A percentile compares a stretch with the other conserved stretches of the same genome.
phyloP scores from a whole-genome alignment of 2,113 vertebrate genomes.

The Lipotes vexillifer region DNA sequence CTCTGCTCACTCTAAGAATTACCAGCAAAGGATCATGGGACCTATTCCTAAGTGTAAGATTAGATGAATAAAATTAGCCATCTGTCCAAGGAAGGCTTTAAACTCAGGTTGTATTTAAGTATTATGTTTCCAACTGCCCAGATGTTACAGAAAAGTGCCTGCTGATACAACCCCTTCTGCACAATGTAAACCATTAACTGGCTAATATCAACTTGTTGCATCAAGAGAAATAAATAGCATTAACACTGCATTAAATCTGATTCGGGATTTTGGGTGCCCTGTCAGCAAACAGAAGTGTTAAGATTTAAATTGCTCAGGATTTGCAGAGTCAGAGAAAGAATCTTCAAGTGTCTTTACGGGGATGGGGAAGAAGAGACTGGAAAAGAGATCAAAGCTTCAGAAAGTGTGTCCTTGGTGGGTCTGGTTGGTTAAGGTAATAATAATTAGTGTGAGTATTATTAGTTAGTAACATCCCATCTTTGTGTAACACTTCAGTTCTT shows the following conservation, averaged over 20 bases:
- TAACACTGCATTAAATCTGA: constrained; percentile 57
- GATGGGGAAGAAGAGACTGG: neutral
- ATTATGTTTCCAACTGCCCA: constrained; percentile 77
- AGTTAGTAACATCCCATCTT: neutral
- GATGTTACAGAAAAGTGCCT: constrained; percentile 47
- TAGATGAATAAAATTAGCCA: constrained; percentile 83
- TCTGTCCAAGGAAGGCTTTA: constrained; percentile 81
- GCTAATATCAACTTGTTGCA: constrained; percentile 60
- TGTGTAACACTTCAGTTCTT: neutral
- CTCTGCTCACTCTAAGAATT: constrained; percentile 69
- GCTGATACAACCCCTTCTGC: constrained; percentile 56
- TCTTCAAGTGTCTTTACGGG: constrained; percentile 1
- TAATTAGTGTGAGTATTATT: neutral
- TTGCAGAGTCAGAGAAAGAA: constrained; percentile 59
- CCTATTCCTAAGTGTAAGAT: constrained; percentile 76
- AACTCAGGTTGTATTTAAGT: constrained; percentile 78
- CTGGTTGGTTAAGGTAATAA: neutral
- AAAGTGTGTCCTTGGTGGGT: neutral
- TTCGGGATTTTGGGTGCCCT: constrained; percentile 43
- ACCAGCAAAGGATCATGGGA: constrained; percentile 77
- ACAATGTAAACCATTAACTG: constrained; percentile 55
- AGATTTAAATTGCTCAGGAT: constrained; percentile 50
- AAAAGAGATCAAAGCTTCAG: neutral
- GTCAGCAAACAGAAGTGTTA: constrained; percentile 66
- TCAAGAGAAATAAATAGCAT: constrained; percentile 65